Base-by-base conservation (phyloP, 2,888 invertebrate species). In the Drosophila limbata region DNA sequence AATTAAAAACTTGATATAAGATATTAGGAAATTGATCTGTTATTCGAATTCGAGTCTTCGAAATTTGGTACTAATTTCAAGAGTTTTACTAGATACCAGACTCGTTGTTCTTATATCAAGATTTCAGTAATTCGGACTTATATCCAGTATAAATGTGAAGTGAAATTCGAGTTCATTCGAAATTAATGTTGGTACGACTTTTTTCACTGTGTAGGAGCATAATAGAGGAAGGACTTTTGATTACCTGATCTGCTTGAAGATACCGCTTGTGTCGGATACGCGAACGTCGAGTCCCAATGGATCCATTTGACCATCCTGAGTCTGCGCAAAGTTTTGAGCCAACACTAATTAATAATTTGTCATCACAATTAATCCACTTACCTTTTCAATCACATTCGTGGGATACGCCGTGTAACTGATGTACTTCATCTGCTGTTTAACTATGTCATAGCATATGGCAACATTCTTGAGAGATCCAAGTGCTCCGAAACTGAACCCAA, bases 351-450 rank as follows among this genome's bases (percentile, higher is more conserved):
- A 5, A 25, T 5, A 39, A 10, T 33, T 19, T 8, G 5, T 1
- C 19, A 17, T 37, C 3, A 19, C 10, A 6, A n/a, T 31, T 3
- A 31, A 42, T 19, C 1, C 2, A 44, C 10, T 33, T 40, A 53
- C 55, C 55, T 44, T 9, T 10, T 44, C 21, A n/a, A 55, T 33
- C n/a, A 55, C 19, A 2, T 33, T 44, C 1, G n/a, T 8, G 1
- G 55, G 55, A 55, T 55, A 44, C 9, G 55, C 33, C n/a, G 33
- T 55, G 19, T 55, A 55, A 4, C 42, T 42, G 3, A 42, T 31
- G n/a, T 55, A 42, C 9, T 42, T 55, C 1, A 55, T 5, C 31
- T 33, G 42, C 11, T n/a, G 4, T 1, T 44, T 33, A 2, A 3
- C 3, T 21, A 55, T n/a, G 21, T 55, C 55, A 10, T 42, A 55